Conservation (phyloP, 2,797 vertebrate genomes). For the Bufotes viridis region DNA sequence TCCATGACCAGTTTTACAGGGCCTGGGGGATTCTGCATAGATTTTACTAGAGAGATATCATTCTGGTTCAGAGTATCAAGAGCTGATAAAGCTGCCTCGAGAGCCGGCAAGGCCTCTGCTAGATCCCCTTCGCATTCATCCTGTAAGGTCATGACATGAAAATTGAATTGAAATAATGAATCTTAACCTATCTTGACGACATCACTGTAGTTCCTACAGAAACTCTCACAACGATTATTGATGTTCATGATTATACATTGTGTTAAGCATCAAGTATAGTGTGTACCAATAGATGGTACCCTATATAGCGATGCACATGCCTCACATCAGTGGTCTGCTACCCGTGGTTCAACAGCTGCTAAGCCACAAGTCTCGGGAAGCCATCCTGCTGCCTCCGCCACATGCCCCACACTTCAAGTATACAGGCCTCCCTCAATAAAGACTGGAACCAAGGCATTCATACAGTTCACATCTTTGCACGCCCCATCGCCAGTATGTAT, state of each 20-base stretch:
- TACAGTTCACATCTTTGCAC: no score
- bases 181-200: neutral
- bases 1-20: constrained; percentile 95
- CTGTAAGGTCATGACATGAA: constrained; percentile 69
- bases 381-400: no score
- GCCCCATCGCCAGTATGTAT: no score
- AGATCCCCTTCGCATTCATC: constrained; percentile 92
- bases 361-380: no score
- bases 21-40: constrained; percentile 91
- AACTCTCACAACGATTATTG: neutral
- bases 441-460: no score
- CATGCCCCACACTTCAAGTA: no score
- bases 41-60: constrained; percentile 91
- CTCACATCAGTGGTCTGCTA: no score
- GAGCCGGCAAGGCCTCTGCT: constrained; percentile 89
- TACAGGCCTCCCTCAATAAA: no score
- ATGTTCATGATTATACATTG: neutral
- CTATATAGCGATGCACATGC: no score
- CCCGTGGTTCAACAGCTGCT: no score
- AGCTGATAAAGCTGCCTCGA: constrained; percentile 86
- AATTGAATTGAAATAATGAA: neutral
- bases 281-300: no score
- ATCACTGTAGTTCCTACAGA: neutral
- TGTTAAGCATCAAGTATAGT: no score
- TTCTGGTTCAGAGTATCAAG: constrained; percentile 90